These are phyloP conservation scores for Triplophysa rosa DNA, from an alignment of 2,113 vertebrate species.

Conservation along the genomic window DNA sequence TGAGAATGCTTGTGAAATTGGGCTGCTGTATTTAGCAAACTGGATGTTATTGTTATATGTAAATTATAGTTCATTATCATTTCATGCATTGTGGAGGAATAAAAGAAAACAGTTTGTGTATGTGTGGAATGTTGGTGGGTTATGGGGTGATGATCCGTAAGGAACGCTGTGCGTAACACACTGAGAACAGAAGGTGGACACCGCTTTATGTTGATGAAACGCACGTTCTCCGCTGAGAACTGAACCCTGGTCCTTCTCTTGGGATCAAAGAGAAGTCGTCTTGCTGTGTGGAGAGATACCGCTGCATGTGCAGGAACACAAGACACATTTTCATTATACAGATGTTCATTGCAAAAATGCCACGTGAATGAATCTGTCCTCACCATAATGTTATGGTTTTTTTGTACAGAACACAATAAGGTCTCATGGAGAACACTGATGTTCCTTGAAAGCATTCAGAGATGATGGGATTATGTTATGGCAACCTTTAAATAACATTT, in stretches of 20 bases:
- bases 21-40: too few relatives aligned
- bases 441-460: too few relatives aligned
- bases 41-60: too few relatives aligned
- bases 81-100: too few relatives aligned
- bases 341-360: neutral
- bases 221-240: conserved; percentile 4
- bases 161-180: conserved; percentile 27
- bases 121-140: neutral
- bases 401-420: too few relatives aligned
- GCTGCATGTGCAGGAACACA: too few relatives aligned
- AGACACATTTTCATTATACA: neutral
- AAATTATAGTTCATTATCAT: too few relatives aligned
- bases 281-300: too few relatives aligned
- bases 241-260: neutral
- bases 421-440: too few relatives aligned
- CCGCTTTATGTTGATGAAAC: conserved; percentile 38
- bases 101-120: neutral
- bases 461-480: too few relatives aligned
- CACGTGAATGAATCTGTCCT: neutral
- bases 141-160: conserved; percentile 38
- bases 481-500: too few relatives aligned
- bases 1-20: too few relatives aligned
- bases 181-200: conserved; percentile 23
- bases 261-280: conserved; percentile 23
- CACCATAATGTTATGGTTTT: neutral